Conservation (phyloP, 2,888 invertebrate genomes). For the Allophyes oxyacanthae region DNA sequence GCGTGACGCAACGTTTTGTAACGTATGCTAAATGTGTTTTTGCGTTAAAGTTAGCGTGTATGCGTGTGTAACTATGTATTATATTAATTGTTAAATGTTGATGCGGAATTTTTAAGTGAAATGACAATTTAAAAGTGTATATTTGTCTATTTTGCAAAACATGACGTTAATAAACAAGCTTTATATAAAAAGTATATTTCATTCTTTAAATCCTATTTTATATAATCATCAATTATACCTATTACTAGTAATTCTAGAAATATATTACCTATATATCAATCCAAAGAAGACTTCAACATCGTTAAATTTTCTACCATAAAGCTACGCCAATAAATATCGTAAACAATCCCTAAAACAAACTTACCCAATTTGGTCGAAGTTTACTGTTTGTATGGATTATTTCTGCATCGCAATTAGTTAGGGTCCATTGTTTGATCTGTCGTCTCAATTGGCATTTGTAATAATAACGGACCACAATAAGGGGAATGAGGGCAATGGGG, state of each 20-base stretch:
- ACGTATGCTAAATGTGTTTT: constrained; percentile 51
- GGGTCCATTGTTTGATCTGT: constrained; percentile 58
- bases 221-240: no score
- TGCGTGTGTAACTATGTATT: constrained; percentile 79
- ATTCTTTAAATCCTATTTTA: background rate
- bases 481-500: constrained; percentile 20
- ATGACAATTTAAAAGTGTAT: constrained; percentile 84
- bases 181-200: constrained; percentile 74
- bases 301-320: no score
- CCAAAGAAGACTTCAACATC: no score
- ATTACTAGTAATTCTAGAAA: background rate
- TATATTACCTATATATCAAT: constrained; percentile 8
- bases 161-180: constrained; percentile 89
- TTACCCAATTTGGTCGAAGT: constrained; percentile 52
- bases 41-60: constrained; percentile 61
- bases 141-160: constrained; percentile 89
- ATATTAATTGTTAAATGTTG: constrained; percentile 86
- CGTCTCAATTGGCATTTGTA: constrained; percentile 67
- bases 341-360: constrained; percentile 51
- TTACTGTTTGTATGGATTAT: constrained; percentile 57
- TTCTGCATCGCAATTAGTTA: constrained; percentile 52
- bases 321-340: constrained; percentile 49
- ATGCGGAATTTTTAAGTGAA: constrained; percentile 85
- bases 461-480: constrained; percentile 64
- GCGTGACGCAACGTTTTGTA: constrained; percentile 33